Evolutionary conservation across 2,888 invertebrate species (phyloP).

Genomic region (Epinotia demarniana): DNA sequence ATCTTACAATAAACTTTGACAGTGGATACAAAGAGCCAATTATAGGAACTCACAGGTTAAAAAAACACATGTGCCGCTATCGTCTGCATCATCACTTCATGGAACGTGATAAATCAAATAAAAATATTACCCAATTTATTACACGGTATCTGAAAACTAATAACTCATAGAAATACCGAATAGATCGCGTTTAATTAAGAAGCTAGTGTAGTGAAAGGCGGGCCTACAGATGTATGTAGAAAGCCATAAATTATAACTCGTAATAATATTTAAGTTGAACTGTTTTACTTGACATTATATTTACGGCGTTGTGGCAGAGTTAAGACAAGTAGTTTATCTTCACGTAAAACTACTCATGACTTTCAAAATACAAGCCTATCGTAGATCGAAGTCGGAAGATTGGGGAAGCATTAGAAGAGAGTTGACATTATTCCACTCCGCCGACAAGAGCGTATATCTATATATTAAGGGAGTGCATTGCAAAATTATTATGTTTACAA

Average conservation of each 20-base stretch:
- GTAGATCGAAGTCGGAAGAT: no score
- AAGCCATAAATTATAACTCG: constrained; percentile 6
- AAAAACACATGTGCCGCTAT: not conserved
- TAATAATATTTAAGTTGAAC: constrained; percentile 7
- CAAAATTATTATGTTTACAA: no score
- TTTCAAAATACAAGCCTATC: not conserved
- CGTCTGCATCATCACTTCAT: not conserved
- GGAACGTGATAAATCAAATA: constrained; percentile 30
- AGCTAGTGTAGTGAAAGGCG: constrained; percentile 32
- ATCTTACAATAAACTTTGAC: no score
- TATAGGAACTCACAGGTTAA: no score
- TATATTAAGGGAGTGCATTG: no score
- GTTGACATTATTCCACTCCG: no score
- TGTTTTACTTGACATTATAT: constrained; percentile 9
- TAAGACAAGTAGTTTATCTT: not conserved
- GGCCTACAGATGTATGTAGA: not conserved
- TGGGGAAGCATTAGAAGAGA: no score
- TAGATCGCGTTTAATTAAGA: constrained; percentile 37
- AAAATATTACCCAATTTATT: constrained; percentile 25
- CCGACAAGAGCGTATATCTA: no score
- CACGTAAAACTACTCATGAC: not conserved
- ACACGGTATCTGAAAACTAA: constrained; percentile 24
- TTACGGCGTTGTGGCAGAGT: not conserved
- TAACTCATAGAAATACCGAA: constrained; percentile 29
- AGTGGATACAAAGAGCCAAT: no score